Conservation (phyloP, 2,113 vertebrate genomes). For the Cyrtonyx montezumae region DNA sequence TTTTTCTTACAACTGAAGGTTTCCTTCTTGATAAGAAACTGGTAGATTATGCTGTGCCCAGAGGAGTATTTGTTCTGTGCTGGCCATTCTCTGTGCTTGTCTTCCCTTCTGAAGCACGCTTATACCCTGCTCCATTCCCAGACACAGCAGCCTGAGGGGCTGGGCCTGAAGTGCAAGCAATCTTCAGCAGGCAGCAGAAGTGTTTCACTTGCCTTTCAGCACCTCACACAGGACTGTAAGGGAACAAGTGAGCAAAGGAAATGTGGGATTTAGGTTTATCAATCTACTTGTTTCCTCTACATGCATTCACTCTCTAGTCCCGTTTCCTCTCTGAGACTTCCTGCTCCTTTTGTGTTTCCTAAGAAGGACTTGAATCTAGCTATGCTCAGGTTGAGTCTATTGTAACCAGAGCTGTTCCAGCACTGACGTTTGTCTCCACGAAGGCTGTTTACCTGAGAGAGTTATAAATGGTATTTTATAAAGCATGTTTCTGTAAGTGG, state of each 20-base stretch:
- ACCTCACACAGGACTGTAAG: accelerated
- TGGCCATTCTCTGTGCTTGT: accelerated
- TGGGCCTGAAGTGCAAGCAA: not conserved
- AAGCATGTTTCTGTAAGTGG: constrained; percentile 48
- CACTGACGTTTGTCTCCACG: constrained; percentile 26
- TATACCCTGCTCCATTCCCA: not conserved
- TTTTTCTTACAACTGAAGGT: not conserved
- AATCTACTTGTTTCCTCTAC: not conserved
- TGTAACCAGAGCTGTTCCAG: not conserved
- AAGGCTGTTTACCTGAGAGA: constrained; percentile 29
- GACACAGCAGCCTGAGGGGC: not conserved
- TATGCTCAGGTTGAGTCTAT: not conserved
- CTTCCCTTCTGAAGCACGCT: accelerated
- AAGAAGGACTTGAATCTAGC: not conserved
- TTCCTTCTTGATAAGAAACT: not conserved
- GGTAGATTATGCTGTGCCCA: accelerated
- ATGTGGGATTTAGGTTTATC: not conserved
- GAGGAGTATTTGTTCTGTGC: accelerated
- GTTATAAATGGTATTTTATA: constrained; percentile 68
- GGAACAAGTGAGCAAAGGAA: accelerated
- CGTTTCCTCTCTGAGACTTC: not conserved
- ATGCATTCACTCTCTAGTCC: not conserved
- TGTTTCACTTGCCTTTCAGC: not conserved
- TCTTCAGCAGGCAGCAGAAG: not conserved
- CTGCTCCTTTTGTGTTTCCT: not conserved